These are phyloP conservation scores for Aphyosemion australe DNA, from an alignment of 2,113 vertebrate species.

Conservation along the genomic window DNA sequence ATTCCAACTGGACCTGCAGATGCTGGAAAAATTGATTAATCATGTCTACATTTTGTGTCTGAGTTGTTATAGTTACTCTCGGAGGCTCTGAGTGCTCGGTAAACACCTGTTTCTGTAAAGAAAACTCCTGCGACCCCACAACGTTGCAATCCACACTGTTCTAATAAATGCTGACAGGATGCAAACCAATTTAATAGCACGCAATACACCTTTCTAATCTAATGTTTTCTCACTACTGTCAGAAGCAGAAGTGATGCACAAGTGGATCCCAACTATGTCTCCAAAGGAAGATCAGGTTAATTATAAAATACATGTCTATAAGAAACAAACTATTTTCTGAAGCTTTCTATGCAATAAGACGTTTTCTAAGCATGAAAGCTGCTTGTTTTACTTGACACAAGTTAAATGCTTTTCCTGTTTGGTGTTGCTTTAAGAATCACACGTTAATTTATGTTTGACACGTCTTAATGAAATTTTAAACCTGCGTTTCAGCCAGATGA, in stretches of 20 bases:
- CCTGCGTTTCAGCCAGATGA: constrained; percentile 36
- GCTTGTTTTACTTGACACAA: neutral
- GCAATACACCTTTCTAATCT: neutral
- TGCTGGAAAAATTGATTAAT: no score
- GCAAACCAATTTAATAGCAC: neutral
- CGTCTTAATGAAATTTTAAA: constrained; percentile 32
- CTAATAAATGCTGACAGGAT: neutral
- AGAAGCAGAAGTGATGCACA: neutral
- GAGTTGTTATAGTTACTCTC: no score
- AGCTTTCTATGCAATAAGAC: constrained; percentile 11
- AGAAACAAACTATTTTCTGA: constrained; percentile 21
- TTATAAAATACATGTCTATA: constrained; percentile 9
- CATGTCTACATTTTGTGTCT: no score
- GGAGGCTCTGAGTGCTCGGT: neutral
- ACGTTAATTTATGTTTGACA: constrained; percentile 42
- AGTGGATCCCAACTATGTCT: neutral
- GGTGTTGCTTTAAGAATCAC: neutral
- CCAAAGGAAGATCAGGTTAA: constrained; percentile 11
- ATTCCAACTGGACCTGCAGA: no score
- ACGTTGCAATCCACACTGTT: neutral
- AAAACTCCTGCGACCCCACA: neutral
- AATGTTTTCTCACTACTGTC: no score
- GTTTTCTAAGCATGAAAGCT: constrained; percentile 18
- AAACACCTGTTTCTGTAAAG: neutral
- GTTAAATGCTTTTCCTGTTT: neutral